Conservation (phyloP, 1,140 invertebrate genomes). For the Nephila pilipes region DNA sequence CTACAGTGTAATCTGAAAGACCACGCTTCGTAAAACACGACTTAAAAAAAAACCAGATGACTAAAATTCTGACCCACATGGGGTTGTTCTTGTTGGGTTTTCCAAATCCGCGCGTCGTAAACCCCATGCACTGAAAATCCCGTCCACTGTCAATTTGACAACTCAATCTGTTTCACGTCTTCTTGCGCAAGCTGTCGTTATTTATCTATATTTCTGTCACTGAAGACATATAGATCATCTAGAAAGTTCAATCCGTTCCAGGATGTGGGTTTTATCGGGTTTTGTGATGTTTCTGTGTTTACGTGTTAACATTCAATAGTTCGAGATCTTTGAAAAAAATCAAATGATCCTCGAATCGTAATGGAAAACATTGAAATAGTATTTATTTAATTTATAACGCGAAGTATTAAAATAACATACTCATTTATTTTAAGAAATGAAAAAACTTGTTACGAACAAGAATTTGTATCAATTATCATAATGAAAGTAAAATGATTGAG, state of each 20-base stretch:
- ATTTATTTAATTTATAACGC: neutral
- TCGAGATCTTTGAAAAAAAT: neutral
- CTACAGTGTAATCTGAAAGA: neutral
- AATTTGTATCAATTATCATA: too few relatives aligned
- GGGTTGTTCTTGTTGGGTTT: neutral
- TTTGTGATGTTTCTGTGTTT: neutral
- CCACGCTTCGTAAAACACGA: neutral
- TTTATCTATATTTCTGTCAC: conserved; percentile 30
- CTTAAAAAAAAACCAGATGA: neutral
- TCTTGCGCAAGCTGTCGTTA: conserved; percentile 6
- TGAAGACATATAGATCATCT: neutral
- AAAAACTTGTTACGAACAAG: too few relatives aligned
- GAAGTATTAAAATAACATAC: neutral
- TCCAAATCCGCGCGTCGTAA: conserved; percentile 6
- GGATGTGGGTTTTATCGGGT: neutral
- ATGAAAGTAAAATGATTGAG: too few relatives aligned
- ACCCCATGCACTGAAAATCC: neutral
- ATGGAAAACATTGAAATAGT: neutral
- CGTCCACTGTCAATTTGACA: neutral
- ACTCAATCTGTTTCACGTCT: conserved; percentile 10
- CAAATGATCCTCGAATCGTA: neutral
- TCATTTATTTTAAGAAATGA: too few relatives aligned
- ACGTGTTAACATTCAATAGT: neutral
- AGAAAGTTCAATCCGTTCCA: neutral
- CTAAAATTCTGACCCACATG: neutral